Base-by-base conservation (phyloP, 1,140 invertebrate genomes). In the Meloidogyne exigua region DNA sequence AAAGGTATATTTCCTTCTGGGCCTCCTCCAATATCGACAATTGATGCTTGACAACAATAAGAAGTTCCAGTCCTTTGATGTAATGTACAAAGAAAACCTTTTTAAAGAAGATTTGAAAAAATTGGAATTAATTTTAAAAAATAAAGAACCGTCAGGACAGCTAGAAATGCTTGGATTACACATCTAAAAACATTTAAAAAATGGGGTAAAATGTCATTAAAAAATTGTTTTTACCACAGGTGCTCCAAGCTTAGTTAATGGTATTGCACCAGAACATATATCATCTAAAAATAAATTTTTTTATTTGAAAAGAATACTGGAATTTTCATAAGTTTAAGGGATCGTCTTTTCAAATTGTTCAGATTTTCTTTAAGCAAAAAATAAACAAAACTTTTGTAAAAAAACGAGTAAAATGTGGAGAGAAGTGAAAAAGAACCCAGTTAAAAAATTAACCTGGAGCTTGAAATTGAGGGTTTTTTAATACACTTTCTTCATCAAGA, bases 161-260 rank as follows among this genome's bases (percentile, higher is more conserved):
- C 82, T 87, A 65, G 78, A 78, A 68, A 88, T 86, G 12, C 74
- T 74, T 11, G 85, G 85, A 77, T 88, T 88, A 68, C 85, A 86
- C 21, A 62, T 42, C 66, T 68, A 10, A n/a, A 42, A n/a, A n/a
- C n/a, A 42, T 5, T 2, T 32, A 9, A 32, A 5, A 21, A 39
- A 67, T n/a, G 13, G 12, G 65, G 15, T 67, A 42, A 23, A 32
- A 68, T 32, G 18, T 67, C 18, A n/a, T 67, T 2, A 1, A 18
- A 68, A 7, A 68, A 28, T 15, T 39, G n/a, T 67, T 28, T 67
- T 21, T 25, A 76, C 77, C 21, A 86, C 85, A 7, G 85, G 85
- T 11, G 85, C 87, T 63, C 85, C 78, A 13, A 88, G 76, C 66
- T 79, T 83, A 5, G 85, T 86, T 32, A 86, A 70, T n/a, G 86